These are phyloP conservation scores for Delichon dasypus DNA, from an alignment of 2,797 vertebrate species.

Conservation along the genomic window DNA sequence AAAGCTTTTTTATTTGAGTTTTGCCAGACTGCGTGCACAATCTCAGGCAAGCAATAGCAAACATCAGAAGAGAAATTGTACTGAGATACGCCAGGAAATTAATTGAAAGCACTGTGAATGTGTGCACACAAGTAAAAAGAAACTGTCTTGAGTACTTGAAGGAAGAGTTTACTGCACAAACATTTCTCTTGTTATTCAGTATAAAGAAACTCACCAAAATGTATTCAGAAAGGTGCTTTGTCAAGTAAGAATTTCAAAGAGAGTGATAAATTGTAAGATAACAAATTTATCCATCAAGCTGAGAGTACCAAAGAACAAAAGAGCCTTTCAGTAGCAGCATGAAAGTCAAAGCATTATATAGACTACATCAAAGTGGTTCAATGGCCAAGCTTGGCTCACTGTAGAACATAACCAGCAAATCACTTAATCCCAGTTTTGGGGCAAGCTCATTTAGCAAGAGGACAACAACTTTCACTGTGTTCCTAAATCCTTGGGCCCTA, in stretches of 20 bases:
- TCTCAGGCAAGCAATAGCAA: background rate
- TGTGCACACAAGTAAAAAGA: background rate
- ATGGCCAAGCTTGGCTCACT: background rate
- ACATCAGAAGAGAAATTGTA: background rate
- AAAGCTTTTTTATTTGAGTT: background rate
- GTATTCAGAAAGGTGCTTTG: background rate
- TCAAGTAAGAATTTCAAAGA: background rate
- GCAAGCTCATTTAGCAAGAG: background rate
- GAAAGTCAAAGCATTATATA: background rate
- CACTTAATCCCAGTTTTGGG: background rate
- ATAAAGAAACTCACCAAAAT: background rate
- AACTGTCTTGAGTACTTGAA: background rate
- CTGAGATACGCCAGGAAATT: background rate
- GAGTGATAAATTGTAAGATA: background rate
- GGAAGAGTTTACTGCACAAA: conserved; percentile 26
- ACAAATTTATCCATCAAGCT: background rate
- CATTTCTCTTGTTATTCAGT: background rate
- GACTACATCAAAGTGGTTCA: background rate
- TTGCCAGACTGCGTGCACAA: background rate
- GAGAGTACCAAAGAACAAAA: background rate
- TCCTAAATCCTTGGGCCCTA: background rate
- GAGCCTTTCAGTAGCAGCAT: background rate
- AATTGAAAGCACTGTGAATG: background rate
- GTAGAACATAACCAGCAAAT: background rate
- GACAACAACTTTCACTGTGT: background rate